Percentiles rank a stretch among this genome's conserved stretches.
Evolutionary conservation across 2,888 invertebrate genomes (phyloP).

Genomic region (Microdon myrmicae): DNA sequence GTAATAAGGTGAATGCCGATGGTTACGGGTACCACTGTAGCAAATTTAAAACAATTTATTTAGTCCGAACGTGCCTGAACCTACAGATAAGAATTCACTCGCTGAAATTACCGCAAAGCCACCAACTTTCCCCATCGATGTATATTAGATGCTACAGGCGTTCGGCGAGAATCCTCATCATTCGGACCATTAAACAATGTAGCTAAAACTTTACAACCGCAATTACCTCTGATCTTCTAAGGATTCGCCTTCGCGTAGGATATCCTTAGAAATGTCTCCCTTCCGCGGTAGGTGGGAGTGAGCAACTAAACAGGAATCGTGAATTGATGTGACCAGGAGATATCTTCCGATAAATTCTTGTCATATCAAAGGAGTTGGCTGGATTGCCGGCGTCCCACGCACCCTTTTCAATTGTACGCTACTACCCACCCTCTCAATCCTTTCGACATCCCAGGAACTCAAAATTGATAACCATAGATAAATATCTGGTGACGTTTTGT

Average conservation of each 20-base stretch:
- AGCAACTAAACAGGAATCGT: conserved; percentile 41
- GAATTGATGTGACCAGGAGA: conserved; percentile 42
- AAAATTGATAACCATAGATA: conserved; percentile 44
- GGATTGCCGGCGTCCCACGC: not conserved
- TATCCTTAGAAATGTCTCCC: conserved; percentile 21
- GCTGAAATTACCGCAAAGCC: conserved; percentile 13
- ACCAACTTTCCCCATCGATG: conserved; percentile 5
- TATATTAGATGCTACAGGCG: not conserved
- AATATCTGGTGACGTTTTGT: too few relatives aligned
- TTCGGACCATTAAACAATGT: conserved; percentile 48
- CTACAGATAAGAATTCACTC: conserved; percentile 30
- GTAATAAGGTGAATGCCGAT: conserved; percentile 26
- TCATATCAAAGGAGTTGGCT: conserved; percentile 29
- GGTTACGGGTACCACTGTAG: conserved; percentile 33
- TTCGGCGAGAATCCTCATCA: conserved; percentile 23
- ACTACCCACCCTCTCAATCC: conserved; percentile 27
- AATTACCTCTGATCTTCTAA: conserved; percentile 50
- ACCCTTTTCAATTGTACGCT: conserved; percentile 2
- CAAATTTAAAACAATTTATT: conserved; percentile 52
- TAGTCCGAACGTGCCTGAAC: conserved; percentile 43
- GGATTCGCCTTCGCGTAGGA: conserved; percentile 43
- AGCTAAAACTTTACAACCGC: conserved; percentile 28
- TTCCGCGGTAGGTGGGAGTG: conserved; percentile 1
- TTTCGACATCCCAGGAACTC: conserved; percentile 38
- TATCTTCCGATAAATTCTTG: conserved; percentile 33